A percentile compares a stretch with the other conserved stretches of the same genome.
Conservation (phyloP, 2,797 vertebrate genomes). For the Lutjanus argentimaculatus region DNA sequence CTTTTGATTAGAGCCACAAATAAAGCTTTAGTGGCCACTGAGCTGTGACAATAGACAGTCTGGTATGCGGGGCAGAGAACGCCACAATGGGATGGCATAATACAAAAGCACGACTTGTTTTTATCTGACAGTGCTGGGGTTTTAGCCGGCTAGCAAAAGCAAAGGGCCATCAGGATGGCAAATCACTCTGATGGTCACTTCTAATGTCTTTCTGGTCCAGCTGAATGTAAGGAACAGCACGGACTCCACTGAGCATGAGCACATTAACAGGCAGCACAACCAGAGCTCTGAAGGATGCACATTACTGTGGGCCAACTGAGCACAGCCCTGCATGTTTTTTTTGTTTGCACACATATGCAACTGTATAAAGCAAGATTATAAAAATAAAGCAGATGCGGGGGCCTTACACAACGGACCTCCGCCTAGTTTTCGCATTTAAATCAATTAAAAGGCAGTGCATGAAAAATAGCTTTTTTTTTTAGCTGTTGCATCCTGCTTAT, state of each 20-base stretch:
- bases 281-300: not conserved
- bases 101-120: slow-evolving; percentile 46
- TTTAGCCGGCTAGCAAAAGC: slow-evolving; percentile 26
- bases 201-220: not conserved
- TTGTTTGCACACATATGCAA: no score
- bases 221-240: not conserved
- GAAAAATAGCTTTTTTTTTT: no score
- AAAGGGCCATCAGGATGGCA: not conserved
- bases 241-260: not conserved
- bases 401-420: no score
- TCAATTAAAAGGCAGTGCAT: no score
- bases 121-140: slow-evolving; percentile 14
- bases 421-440: no score
- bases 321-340: no score
- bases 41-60: slow-evolving; percentile 65
- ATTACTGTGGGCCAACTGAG: not conserved
- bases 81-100: slow-evolving; percentile 26
- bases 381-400: no score
- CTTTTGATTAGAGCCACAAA: slow-evolving; percentile 68
- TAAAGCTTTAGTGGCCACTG: slow-evolving; percentile 56
- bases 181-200: not conserved
- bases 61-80: slow-evolving; percentile 60
- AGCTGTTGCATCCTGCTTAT: no score
- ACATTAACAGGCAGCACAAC: not conserved
- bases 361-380: no score